Evolutionary conservation across 2,888 invertebrate species (phyloP).

Genomic region (Drymonia ruficornis): DNA sequence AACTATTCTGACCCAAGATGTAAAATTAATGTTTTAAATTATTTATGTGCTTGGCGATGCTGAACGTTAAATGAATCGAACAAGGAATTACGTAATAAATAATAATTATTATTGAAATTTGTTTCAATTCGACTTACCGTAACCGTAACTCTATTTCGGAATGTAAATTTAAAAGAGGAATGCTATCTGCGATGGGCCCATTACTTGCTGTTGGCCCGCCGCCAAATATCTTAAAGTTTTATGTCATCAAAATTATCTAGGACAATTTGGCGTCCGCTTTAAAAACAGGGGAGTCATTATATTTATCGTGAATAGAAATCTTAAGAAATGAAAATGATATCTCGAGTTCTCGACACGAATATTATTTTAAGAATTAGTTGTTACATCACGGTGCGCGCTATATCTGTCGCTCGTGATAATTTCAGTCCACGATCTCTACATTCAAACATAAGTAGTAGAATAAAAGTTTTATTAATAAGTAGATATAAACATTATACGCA

Average conservation of each 20-base stretch:
- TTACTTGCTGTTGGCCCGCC: slow-evolving; percentile 63
- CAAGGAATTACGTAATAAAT: slow-evolving; percentile 73
- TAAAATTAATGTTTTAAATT: slow-evolving; percentile 34
- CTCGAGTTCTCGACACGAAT: slow-evolving; percentile 48
- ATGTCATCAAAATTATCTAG: slow-evolving; percentile 79
- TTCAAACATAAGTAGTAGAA: slow-evolving; percentile 62
- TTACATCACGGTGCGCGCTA: slow-evolving; percentile 40
- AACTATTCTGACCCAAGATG: slow-evolving; percentile 34
- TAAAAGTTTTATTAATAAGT: slow-evolving; percentile 83
- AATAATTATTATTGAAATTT: slow-evolving; percentile 50
- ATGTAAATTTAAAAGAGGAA: slow-evolving; percentile 42
- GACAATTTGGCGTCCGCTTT: slow-evolving; percentile 78
- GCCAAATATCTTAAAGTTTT: slow-evolving; percentile 72
- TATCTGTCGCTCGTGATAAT: slow-evolving; percentile 24
- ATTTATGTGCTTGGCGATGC: slow-evolving; percentile 43
- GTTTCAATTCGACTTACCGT: slow-evolving; percentile 26
- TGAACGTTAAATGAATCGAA: slow-evolving; percentile 52
- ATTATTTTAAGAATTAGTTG: slow-evolving; percentile 54
- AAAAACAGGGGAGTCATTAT: slow-evolving; percentile 72
- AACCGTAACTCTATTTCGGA: slow-evolving; percentile 15
- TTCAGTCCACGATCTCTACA: slow-evolving; percentile 14
- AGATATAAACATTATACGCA: slow-evolving; percentile 80
- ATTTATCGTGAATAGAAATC: slow-evolving; percentile 70
- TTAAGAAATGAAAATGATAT: slow-evolving; percentile 58
- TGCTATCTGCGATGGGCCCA: slow-evolving; percentile 62